A percentile compares a stretch with the other conserved stretches of the same genome.
Conservation (phyloP, 2,113 vertebrate genomes). For the Mormyrus lacerda region DNA sequence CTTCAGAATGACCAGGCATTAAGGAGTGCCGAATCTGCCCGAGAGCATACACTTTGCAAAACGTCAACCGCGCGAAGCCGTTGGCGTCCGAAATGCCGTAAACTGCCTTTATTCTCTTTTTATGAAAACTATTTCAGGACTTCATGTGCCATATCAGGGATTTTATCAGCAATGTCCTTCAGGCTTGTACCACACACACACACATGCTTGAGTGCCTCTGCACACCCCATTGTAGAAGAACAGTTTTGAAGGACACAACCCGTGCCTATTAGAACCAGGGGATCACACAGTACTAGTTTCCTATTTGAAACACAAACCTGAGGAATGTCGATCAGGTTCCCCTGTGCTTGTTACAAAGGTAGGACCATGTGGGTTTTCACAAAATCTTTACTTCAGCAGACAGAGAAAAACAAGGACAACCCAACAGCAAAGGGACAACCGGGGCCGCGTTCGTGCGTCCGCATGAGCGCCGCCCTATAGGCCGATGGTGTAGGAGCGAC, state of each 20-base stretch:
- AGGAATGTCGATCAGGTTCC: neutral
- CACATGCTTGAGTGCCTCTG: neutral
- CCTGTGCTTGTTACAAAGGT: neutral
- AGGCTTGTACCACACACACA: neutral
- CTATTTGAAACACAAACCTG: neutral
- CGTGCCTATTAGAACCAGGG: neutral
- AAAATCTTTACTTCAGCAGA: conserved; percentile 17
- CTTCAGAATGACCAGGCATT: neutral
- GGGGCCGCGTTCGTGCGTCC: too few species aligned
- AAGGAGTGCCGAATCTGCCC: neutral
- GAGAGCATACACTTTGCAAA: neutral
- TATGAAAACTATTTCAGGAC: neutral
- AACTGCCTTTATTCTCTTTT: neutral
- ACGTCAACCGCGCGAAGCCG: neutral
- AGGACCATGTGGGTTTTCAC: neutral
- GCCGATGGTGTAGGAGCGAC: conserved; percentile 89
- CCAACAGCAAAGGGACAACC: neutral
- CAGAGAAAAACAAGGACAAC: neutral
- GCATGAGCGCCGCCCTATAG: conserved; percentile 52
- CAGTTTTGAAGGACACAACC: neutral
- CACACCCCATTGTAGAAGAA: neutral
- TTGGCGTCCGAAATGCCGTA: neutral
- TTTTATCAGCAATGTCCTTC: neutral
- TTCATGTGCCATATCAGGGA: neutral
- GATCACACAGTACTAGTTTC: neutral